phyloP scores from a whole-genome alignment of 1,140 invertebrate species.

The Hylyphantes graminicola region DNA sequence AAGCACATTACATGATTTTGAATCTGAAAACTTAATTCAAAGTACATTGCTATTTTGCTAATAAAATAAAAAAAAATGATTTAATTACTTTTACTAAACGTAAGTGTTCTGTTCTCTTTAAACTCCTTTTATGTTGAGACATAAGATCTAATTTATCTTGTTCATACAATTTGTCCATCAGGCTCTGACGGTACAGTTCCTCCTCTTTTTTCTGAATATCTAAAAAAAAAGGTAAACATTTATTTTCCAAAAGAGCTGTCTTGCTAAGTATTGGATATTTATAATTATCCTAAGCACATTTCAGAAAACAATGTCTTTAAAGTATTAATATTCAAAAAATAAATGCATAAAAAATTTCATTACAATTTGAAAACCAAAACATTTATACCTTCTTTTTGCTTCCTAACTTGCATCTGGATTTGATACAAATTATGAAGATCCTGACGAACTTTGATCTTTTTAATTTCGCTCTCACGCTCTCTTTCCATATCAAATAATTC shows the following conservation, averaged over 20 bases:
- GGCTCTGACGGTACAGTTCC: slow-evolving; percentile 21
- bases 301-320: neutral
- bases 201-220: slow-evolving; percentile 37
- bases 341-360: neutral
- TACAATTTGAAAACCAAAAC: neutral
- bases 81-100: slow-evolving; percentile 20
- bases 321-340: neutral
- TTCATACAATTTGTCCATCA: slow-evolving; percentile 33
- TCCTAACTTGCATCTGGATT: slow-evolving; percentile 32
- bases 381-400: slow-evolving; percentile 43
- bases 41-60: neutral
- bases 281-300: neutral
- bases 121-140: slow-evolving; percentile 23
- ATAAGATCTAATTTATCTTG: slow-evolving; percentile 44
- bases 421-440: slow-evolving; percentile 31
- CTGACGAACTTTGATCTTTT: neutral
- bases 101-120: slow-evolving; percentile 36
- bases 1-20: neutral
- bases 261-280: too few species aligned
- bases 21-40: neutral
- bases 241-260: neutral
- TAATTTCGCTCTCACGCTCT: slow-evolving; percentile 4
- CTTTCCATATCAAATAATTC: slow-evolving; percentile 4
- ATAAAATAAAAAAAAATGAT: neutral
- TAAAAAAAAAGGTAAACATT: neutral